A percentile compares a stretch with the other conserved stretches of the same genome.
Conservation (phyloP, 2,797 vertebrate genomes). For the Lateolabrax maculatus region DNA sequence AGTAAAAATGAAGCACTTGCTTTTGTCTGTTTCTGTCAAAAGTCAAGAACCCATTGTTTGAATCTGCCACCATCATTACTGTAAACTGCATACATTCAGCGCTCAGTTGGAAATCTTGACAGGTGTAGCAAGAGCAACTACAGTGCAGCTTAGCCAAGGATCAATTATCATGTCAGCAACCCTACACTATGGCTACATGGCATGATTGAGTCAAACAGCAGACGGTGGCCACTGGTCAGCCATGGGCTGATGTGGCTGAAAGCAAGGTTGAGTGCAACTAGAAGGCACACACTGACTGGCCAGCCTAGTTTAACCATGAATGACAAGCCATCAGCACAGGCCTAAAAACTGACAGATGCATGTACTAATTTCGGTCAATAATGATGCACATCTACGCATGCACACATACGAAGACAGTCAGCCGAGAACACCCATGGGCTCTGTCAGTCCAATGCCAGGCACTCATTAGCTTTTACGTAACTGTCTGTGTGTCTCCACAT, state of each 20-base stretch:
- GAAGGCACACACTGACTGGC: constrained; percentile 57
- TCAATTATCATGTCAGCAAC: constrained; percentile 26
- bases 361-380: constrained; percentile 66
- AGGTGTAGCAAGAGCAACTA: not conserved
- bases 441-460: constrained; percentile 64
- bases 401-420: constrained; percentile 52
- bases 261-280: constrained; percentile 52
- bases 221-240: constrained; percentile 56
- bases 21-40: constrained; percentile 14
- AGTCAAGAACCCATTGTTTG: not conserved
- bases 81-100: not conserved
- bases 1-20: not conserved
- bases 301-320: constrained; percentile 69
- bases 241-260: constrained; percentile 33
- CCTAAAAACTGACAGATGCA: constrained; percentile 72
- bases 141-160: not conserved
- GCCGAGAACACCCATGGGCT: constrained; percentile 58
- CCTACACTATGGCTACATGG: constrained; percentile 4
- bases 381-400: constrained; percentile 40
- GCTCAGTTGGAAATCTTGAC: not conserved
- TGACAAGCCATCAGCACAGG: constrained; percentile 68
- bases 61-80: not conserved
- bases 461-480: constrained; percentile 76
- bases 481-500: constrained; percentile 55
- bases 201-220: constrained; percentile 39